Base-by-base conservation (phyloP, 2,797 vertebrate genomes). In the Megalops cyprinoides region DNA sequence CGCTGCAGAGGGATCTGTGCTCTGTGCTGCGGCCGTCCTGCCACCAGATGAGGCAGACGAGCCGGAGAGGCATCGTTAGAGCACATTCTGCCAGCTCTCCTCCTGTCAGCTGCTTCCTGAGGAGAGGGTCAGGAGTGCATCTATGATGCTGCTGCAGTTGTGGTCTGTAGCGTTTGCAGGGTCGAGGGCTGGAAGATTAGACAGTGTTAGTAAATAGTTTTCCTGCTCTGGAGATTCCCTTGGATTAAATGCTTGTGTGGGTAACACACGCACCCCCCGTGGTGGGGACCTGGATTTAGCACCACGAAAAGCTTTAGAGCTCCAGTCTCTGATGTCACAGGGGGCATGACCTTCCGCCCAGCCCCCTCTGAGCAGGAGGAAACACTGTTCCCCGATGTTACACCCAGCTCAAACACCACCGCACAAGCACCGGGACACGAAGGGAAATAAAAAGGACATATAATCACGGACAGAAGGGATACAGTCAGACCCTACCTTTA, bases 201-300 rank as follows among this genome's bases (percentile, higher is more conserved):
- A 48, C 34, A n/a, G 62, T 39, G 48, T 71, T 53, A 28, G 37
- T 73, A 44, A 79, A 55, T 79, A 2, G 39, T 81, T 53, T 65
- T 20, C 31, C 44, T 23, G 15, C 28, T 55, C 67, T 74, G 9
- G n/a, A 69, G 58, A 67, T 73, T 67, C 18, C 34, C 15, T 42
- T 7, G 58, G 58, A 81, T 77, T 69, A 51, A 51, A 51, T 7
- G 7, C 25, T 23, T 79, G 39, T 10, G 44, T 48, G 4, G 67
- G 23, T 28, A 42, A 71, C 25, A 56, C 34, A 79, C 25, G 74
- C 42, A 23, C 28, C n/a, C 42, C 1, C 44, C 7, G 34, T 56
- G 67, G 20, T 48, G 6, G n/a, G 28, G n/a, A n/a, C 23, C 25
- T 56, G 25, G 25, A 51, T 58, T 58, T 12, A n/a, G 20, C n/a